A percentile compares a stretch with the other conserved stretches of the same genome.
Evolutionary conservation across 2,113 vertebrate species (phyloP).

Genomic region (Trichechus manatus): DNA sequence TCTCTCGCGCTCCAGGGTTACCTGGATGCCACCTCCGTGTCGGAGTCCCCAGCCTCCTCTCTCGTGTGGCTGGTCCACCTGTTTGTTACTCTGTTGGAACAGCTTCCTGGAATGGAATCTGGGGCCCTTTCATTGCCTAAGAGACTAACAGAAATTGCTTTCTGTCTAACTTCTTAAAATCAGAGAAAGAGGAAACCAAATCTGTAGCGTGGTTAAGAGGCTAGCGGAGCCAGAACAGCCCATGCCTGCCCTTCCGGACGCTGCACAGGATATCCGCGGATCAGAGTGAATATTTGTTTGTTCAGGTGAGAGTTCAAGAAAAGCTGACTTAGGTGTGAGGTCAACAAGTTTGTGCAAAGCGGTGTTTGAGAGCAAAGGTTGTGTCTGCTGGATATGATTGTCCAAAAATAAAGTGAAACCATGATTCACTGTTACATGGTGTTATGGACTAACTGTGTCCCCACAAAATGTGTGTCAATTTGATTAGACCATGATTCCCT

Average conservation of each 20-base stretch:
- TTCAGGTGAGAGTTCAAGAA: constrained; percentile 72
- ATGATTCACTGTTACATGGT: neutral
- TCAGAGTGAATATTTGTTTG: constrained; percentile 78
- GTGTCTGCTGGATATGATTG: constrained; percentile 47
- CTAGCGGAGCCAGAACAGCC: constrained; percentile 63
- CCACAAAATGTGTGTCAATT: too few species aligned
- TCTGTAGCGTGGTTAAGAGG: neutral
- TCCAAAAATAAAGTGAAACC: constrained; percentile 60
- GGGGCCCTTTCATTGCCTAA: constrained; percentile 42
- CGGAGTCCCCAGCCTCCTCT: neutral
- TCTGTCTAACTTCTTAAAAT: constrained; percentile 64
- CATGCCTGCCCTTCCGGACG: constrained; percentile 76
- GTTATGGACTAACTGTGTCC: too few species aligned
- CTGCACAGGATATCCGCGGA: constrained; percentile 78
- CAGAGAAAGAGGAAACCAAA: constrained; percentile 69
- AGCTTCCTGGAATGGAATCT: constrained; percentile 44
- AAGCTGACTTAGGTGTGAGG: constrained; percentile 72
- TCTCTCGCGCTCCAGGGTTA: neutral
- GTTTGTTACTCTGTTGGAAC: constrained; percentile 26
- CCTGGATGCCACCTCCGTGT: neutral
- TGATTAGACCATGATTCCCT: too few species aligned
- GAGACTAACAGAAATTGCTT: constrained; percentile 61
- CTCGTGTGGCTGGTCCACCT: neutral
- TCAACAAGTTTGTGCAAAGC: constrained; percentile 61
- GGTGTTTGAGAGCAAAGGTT: constrained; percentile 74